Percentiles rank a stretch among this genome's conserved stretches.
Evolutionary conservation across 1,140 invertebrate species (phyloP).

Genomic region (Sitophilus oryzae): DNA sequence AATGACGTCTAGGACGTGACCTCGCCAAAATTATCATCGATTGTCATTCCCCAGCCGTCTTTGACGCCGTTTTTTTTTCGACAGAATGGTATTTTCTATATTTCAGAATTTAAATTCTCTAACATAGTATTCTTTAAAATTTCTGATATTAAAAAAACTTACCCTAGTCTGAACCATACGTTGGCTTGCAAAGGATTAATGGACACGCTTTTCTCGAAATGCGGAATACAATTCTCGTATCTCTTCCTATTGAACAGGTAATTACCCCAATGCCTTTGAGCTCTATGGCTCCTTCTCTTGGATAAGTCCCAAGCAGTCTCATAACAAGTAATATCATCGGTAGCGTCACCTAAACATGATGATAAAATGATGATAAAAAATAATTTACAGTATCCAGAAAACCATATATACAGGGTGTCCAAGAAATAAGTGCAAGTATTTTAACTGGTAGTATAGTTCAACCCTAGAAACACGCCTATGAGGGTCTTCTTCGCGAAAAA

Average conservation of each 20-base stretch:
- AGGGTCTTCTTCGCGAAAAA: too few species aligned
- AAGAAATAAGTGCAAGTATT: background rate
- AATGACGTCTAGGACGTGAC: too few species aligned
- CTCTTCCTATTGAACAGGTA: slow-evolving; percentile 70
- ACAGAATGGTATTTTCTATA: background rate
- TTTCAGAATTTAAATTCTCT: background rate
- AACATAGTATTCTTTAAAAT: background rate
- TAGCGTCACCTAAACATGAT: slow-evolving; percentile 51
- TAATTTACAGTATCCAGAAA: background rate
- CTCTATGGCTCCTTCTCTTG: slow-evolving; percentile 67
- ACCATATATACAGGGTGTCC: background rate
- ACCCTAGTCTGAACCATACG: slow-evolving; percentile 79
- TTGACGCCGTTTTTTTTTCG: too few species aligned
- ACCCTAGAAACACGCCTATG: too few species aligned
- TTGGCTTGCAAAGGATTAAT: slow-evolving; percentile 79
- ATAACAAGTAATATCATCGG: slow-evolving; percentile 78
- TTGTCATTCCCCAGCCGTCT: too few species aligned
- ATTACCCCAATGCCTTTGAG: slow-evolving; percentile 77
- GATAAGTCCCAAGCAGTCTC: slow-evolving; percentile 89
- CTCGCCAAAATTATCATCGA: too few species aligned
- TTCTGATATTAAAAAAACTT: background rate
- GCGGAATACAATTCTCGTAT: slow-evolving; percentile 69
- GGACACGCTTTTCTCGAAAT: slow-evolving; percentile 73
- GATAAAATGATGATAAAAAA: too few species aligned
- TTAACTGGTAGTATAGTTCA: too few species aligned